These are phyloP conservation scores for Tamandua tetradactyla DNA, from an alignment of 2,797 vertebrate genomes.

Conservation along the genomic window DNA sequence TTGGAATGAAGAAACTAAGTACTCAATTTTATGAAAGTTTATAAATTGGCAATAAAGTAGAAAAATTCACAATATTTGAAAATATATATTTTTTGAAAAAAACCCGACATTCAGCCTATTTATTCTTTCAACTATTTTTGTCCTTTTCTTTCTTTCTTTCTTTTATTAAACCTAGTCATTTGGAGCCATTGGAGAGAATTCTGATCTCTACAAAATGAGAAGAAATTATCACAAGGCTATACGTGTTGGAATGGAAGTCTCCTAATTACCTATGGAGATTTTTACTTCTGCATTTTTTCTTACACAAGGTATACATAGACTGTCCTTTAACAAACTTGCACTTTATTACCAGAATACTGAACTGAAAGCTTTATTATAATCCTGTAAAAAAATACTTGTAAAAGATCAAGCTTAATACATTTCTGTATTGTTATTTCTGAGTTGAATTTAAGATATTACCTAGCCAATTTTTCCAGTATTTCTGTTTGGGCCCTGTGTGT, in stretches of 20 bases:
- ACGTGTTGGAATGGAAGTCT: not conserved
- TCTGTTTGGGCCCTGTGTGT: not conserved
- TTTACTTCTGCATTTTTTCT: not conserved
- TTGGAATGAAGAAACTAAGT: not conserved
- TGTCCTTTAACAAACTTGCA: not conserved
- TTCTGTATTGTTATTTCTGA: not conserved
- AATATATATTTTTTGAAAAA: not conserved
- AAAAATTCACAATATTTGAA: not conserved
- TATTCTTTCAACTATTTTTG: not conserved
- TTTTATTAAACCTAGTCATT: not conserved
- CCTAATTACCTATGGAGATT: not conserved
- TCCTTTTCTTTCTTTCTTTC: not conserved
- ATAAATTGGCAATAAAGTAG: not conserved
- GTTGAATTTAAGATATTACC: not conserved
- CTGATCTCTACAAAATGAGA: not conserved
- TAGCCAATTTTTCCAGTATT: not conserved
- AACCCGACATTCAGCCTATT: not conserved
- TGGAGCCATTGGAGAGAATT: not conserved
- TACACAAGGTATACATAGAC: not conserved
- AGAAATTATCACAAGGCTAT: not conserved
- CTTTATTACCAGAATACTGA: not conserved
- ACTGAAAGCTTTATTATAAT: not conserved
- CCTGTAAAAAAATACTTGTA: not conserved
- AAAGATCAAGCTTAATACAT: not conserved
- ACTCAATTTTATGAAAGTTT: not conserved